phyloP scores from a whole-genome alignment of 2,797 vertebrate genomes.

The Anguilla marmorata region DNA sequence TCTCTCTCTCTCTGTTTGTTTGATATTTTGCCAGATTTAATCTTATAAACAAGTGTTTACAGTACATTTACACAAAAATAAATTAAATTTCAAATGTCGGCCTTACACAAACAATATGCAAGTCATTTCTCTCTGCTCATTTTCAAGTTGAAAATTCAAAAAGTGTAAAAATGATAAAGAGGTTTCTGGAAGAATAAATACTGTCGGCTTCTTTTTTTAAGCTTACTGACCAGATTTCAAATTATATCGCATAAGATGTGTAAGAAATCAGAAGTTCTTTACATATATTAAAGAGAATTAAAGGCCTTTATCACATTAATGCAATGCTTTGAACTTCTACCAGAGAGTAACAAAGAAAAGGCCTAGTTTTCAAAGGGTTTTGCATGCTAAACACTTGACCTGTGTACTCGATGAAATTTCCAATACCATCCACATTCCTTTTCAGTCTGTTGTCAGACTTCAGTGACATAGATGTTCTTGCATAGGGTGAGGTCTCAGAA shows the following conservation, averaged over 20 bases:
- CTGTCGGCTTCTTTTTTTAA: slow-evolving; percentile 54
- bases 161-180: slow-evolving; percentile 65
- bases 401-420: slow-evolving; percentile 61
- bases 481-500: not conserved
- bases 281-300: slow-evolving; percentile 73
- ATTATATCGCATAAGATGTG: slow-evolving; percentile 54
- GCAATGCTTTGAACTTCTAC: slow-evolving; percentile 52
- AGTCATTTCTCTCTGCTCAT: not conserved
- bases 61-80: not conserved
- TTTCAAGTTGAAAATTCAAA: slow-evolving; percentile 62
- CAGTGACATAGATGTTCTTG: slow-evolving; percentile 44
- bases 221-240: slow-evolving; percentile 35
- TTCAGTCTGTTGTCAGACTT: slow-evolving; percentile 55
- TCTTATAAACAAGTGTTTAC: not conserved
- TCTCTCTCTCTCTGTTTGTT: too few species aligned
- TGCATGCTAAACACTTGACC: slow-evolving; percentile 64
- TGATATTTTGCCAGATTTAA: not conserved
- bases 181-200: slow-evolving; percentile 68
- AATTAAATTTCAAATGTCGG: not conserved
- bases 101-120: not conserved
- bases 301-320: slow-evolving; percentile 60
- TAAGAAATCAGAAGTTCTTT: slow-evolving; percentile 70
- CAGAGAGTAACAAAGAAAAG: slow-evolving; percentile 57
- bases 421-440: slow-evolving; percentile 48
- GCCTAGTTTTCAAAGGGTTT: slow-evolving; percentile 55